Conservation (phyloP, 2,888 invertebrate genomes). For the Synergus japonicus region DNA sequence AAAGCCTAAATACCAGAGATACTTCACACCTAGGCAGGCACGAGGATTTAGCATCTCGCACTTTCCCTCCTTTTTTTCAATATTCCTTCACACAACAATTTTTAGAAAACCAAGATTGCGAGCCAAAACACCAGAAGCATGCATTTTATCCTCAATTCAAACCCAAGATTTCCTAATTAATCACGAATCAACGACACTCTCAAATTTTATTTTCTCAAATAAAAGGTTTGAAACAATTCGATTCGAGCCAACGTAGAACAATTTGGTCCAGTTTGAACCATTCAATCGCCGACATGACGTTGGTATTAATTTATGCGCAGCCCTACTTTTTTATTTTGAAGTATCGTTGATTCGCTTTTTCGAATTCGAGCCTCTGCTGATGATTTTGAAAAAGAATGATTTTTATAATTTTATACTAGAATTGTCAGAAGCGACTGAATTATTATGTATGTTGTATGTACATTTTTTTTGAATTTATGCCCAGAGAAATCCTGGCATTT, state of each 20-base stretch:
- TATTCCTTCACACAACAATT: background rate
- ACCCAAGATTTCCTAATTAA: background rate
- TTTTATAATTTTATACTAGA: too few relatives aligned
- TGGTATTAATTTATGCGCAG: too few relatives aligned
- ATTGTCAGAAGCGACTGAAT: background rate
- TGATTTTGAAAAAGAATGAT: background rate
- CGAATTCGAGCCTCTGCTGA: background rate
- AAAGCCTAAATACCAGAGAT: slow-evolving; percentile 22
- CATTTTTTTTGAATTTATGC: background rate
- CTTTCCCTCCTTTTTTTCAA: background rate
- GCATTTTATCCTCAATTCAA: background rate
- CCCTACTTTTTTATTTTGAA: background rate
- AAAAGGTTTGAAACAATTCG: too few relatives aligned
- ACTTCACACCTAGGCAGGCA: slow-evolving; percentile 39
- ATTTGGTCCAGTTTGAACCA: too few relatives aligned
- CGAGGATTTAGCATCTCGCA: slow-evolving; percentile 34
- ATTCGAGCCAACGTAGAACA: too few relatives aligned
- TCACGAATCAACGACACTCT: background rate
- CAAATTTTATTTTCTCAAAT: background rate
- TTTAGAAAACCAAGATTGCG: background rate
- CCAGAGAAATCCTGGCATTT: background rate
- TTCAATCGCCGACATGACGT: too few relatives aligned
- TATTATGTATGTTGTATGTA: background rate
- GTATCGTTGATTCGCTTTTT: background rate
- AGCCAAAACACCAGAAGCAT: slow-evolving; percentile 16